Conservation (phyloP, 2,113 vertebrate species). For the Verasper variegatus region DNA sequence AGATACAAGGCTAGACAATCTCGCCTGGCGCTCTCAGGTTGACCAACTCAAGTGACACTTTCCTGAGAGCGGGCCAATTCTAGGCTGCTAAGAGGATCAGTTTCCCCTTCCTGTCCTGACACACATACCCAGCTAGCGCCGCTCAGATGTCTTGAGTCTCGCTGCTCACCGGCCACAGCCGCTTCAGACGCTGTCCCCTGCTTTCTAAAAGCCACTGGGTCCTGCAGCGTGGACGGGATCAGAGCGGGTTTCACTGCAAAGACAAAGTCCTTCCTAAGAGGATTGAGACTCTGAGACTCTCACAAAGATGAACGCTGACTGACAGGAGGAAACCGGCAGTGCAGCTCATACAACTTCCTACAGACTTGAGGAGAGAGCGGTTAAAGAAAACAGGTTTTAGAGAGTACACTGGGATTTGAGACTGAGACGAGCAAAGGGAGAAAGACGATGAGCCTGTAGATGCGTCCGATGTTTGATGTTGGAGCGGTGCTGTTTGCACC, state of each 20-base stretch:
- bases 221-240: conserved; percentile 44
- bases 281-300: conserved; percentile 73
- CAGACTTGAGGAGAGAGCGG: background rate
- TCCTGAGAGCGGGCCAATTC: conserved; percentile 73
- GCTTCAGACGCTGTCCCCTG: conserved; percentile 21
- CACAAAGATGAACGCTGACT: conserved; percentile 39
- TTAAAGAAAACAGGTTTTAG: background rate
- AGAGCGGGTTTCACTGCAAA: conserved; percentile 52
- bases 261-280: conserved; percentile 70
- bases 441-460: conserved; percentile 20
- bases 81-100: conserved; percentile 76
- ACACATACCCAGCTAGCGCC: conserved; percentile 55
- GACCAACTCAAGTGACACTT: conserved; percentile 75
- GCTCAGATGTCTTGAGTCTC: conserved; percentile 41
- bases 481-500: conserved; percentile 27
- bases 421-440: conserved; percentile 4
- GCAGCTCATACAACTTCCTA: background rate
- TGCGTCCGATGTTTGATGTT: conserved; percentile 51
- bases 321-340: conserved; percentile 2
- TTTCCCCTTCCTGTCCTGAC: conserved; percentile 71
- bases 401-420: background rate
- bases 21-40: conserved; percentile 61
- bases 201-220: conserved; percentile 32
- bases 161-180: conserved; percentile 30
- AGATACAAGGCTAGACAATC: conserved; percentile 58